These are phyloP conservation scores for Cyclophora punctaria DNA, from an alignment of 2,888 invertebrate genomes.

Conservation along the genomic window DNA sequence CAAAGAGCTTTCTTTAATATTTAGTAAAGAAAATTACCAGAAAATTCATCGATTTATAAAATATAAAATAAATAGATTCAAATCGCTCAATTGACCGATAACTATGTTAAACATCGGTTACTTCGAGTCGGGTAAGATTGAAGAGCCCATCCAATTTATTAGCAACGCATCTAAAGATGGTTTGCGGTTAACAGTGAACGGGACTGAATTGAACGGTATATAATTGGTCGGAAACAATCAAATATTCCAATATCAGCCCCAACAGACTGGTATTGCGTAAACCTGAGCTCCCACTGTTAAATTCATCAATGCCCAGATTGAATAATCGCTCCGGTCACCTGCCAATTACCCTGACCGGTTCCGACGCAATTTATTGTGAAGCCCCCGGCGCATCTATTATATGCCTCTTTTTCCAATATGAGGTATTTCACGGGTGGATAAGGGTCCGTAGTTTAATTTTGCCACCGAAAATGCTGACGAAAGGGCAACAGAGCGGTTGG, in stretches of 20 bases:
- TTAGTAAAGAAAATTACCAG: too few species aligned
- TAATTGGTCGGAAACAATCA: conserved; percentile 2
- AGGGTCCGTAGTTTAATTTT: conserved; percentile 24
- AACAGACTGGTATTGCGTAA: conserved; percentile 11
- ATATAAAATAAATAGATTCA: too few species aligned
- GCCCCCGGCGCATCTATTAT: conserved; percentile 33
- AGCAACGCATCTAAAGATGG: too few species aligned
- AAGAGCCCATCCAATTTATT: too few species aligned
- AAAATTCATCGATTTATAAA: too few species aligned
- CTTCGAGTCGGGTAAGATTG: too few species aligned
- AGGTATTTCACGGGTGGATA: conserved; percentile 23
- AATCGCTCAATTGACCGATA: too few species aligned
- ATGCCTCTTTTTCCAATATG: conserved; percentile 36
- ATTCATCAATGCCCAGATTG: conserved; percentile 44
- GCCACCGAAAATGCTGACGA: conserved; percentile 14
- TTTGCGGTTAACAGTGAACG: too few species aligned
- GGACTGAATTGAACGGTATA: not conserved
- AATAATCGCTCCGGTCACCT: conserved; percentile 46
- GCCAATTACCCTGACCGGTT: conserved; percentile 39
- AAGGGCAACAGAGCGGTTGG: not conserved
- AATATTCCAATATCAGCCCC: conserved; percentile 9
- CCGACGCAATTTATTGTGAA: conserved; percentile 40
- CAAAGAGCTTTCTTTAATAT: too few species aligned
- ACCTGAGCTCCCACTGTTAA: conserved; percentile 25
- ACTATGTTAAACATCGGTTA: too few species aligned